These are phyloP conservation scores for Barbus barbus DNA, from an alignment of 2,113 vertebrate genomes.

Conservation along the genomic window DNA sequence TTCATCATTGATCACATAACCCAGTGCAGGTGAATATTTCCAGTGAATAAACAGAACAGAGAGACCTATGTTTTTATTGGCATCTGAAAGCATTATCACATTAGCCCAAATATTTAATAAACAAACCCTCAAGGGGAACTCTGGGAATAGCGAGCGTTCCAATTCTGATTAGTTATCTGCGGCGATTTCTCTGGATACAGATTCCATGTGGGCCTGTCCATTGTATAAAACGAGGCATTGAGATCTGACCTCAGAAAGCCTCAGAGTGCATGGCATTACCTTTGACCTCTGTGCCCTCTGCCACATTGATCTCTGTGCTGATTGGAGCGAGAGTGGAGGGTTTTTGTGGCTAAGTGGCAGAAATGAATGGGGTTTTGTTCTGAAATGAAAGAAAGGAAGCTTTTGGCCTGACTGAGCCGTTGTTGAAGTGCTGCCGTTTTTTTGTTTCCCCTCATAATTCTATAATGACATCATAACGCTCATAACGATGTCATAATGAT, in stretches of 20 bases:
- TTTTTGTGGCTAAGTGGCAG: not conserved
- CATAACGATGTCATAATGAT: slow-evolving; percentile 11
- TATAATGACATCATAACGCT: slow-evolving; percentile 48
- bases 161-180: slow-evolving; percentile 10
- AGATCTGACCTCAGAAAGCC: slow-evolving; percentile 34
- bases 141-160: not conserved
- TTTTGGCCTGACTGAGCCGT: slow-evolving; percentile 7
- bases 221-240: slow-evolving; percentile 42
- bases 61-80: not conserved
- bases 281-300: slow-evolving; percentile 43
- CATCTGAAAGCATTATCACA: not conserved
- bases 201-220: not conserved
- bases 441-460: slow-evolving; percentile 38
- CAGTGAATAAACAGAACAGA: not conserved
- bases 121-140: slow-evolving; percentile 7
- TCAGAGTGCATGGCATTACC: slow-evolving; percentile 39
- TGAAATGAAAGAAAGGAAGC: slow-evolving; percentile 12
- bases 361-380: slow-evolving; percentile 51
- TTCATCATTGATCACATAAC: not conserved
- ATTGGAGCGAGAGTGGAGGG: slow-evolving; percentile 7
- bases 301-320: slow-evolving; percentile 41
- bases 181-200: not conserved
- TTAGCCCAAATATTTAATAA: slow-evolving; percentile 23
- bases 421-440: not conserved
- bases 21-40: not conserved